Evolutionary conservation across 2,113 vertebrate genomes (phyloP), one percentile per base, ranked within the genome.

Genomic region (Rhipidura dahli): DNA sequence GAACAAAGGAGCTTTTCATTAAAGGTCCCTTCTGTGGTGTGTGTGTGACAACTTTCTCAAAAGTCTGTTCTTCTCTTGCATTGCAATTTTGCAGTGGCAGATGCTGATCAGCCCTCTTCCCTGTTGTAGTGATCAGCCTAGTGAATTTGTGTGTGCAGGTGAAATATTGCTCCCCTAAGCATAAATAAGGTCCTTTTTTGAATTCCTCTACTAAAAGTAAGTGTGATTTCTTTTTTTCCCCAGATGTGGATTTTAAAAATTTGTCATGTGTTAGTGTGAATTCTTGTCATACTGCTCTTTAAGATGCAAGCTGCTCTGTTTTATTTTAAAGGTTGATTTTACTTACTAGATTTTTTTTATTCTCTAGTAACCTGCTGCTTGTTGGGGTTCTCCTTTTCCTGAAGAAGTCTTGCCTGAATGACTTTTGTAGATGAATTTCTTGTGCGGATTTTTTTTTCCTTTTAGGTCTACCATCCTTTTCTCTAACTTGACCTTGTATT

Each of bases 1-100:
- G 61, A 89, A 97, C 95, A 97, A 97, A 65, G 37, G 57, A 31
- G 77, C 96, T 93, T 96, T 96, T 97, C 83, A 95, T 65, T 72
- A 23, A 72, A 81, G 77, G 26, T 33, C 88, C 81, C 31, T 47
- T 90, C 13, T 76, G 31, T 75, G 39, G 23, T 31, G 7, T 59
- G n/a, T 77, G 54, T 26, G 68, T 59, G 72, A 82, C 89, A 85
- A 35, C 87, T 78, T 89, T 85, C 71, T 91, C 57, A 21, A 35
- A 92, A 76, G 89, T 88, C 72, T 72, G 37, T 66, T 87, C 77
- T 89, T 82, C 31, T 42, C 51, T 69, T 49, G 73, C 44, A 35
- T 61, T 84, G 89, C 30, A 60, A n/a, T 75, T 94, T 42, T 76
- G 78, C 78, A 45, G 89, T 18, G 33, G 45, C 87, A 77, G 68